Evolutionary conservation across 2,888 invertebrate genomes (phyloP), one percentile per base, ranked within the genome.

Genomic region (Boloria selene): DNA sequence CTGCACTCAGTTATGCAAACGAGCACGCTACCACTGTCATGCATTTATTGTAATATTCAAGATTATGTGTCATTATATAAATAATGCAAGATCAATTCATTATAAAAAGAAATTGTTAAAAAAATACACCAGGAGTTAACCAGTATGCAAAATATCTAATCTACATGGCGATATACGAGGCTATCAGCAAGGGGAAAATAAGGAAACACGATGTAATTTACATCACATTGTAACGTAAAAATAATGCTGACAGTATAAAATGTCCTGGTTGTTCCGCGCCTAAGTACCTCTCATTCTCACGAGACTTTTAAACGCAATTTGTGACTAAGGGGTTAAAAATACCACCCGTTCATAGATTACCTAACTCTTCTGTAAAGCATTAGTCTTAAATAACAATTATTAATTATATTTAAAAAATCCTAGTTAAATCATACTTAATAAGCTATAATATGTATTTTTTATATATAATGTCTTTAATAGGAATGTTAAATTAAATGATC

Each of bases 151-250:
- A 59, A 50, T 31, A 50, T 45, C 45, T 59, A 59, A 59, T 50
- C 50, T 59, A 50, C 47, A 59, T 26, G 5, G 38, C 59, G 7
- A 59, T 59, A 50, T 59, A 59, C 16, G 45, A 56, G 59, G 49
- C 49, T 59, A 59, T 59, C 59, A 59, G 31, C 59, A 45, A 63
- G 59, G 26, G 59, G 59, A 18, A 63, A 63, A 63, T 67, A 67
- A 50, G 67, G 54, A 63, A 60, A 66, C 52, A 53, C 55, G 66
- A 47, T 26, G 47, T 50, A 60, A 67, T 67, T 67, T 67, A 67
- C 63, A 67, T 63, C 49, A 63, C 67, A 59, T 63, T 58, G 53
- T 59, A 67, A 67, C 67, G 67, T 44, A 63, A 67, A 63, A 63
- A 67, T 67, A 63, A 67, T 67, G 67, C 59, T 63, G 54, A 44